Percentiles rank a stretch among this genome's conserved stretches.
phyloP scores from a whole-genome alignment of 2,113 vertebrate species.

The Balaeniceps rex region DNA sequence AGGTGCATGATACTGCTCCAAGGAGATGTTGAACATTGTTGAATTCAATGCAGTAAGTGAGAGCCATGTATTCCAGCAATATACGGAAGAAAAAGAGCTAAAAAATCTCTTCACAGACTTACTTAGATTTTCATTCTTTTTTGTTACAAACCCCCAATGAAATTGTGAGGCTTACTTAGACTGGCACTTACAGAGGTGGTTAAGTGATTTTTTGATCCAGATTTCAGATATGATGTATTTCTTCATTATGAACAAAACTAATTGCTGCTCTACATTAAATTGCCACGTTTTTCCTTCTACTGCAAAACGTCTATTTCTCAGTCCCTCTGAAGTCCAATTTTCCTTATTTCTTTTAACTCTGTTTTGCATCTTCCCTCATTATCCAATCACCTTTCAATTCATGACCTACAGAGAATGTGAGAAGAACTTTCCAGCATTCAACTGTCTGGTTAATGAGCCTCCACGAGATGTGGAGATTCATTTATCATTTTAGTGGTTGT shows the following conservation, averaged over 20 bases:
- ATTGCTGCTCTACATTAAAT: neutral
- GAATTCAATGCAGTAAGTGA: neutral
- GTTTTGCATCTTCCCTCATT: neutral
- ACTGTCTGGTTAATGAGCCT: neutral
- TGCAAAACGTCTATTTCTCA: neutral
- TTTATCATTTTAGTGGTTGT: neutral
- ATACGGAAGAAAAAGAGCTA: neutral
- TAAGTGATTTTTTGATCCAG: neutral
- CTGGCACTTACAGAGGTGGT: neutral
- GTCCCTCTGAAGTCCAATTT: neutral
- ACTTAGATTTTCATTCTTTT: neutral
- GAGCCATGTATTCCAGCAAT: neutral
- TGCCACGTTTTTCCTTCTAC: neutral
- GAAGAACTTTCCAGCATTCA: neutral
- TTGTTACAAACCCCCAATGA: neutral
- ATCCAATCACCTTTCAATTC: neutral
- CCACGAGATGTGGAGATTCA: neutral
- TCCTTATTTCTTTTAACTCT: neutral
- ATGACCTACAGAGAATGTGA: neutral
- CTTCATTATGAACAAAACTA: neutral
- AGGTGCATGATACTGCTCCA: neutral
- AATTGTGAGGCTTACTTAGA: neutral
- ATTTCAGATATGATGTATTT: neutral
- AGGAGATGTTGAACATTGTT: neutral
- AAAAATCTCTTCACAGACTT: accelerated